phyloP scores from a whole-genome alignment of 2,797 vertebrate genomes.

The Furcifer pardalis region DNA sequence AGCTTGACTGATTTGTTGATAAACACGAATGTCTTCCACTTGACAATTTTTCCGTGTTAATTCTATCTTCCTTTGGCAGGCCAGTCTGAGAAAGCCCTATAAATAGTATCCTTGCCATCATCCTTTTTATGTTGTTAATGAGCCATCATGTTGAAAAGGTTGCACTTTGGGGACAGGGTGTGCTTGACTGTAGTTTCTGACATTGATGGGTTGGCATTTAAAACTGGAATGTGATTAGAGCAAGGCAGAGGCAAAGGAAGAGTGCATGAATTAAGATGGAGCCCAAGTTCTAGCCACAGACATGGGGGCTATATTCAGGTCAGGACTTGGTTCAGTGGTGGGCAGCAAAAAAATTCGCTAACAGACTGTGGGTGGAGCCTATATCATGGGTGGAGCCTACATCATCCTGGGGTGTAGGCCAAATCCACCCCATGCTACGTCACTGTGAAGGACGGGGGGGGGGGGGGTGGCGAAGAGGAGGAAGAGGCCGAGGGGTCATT shows the following conservation, averaged over 20 bases:
- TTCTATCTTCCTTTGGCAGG: slow-evolving; percentile 81
- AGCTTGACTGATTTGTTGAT: slow-evolving; percentile 85
- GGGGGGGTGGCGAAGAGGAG: no score
- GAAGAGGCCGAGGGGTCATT: no score
- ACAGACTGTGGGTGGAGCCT: no score
- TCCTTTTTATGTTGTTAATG: slow-evolving; percentile 84
- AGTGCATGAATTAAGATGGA: not conserved
- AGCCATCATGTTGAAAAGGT: slow-evolving; percentile 78
- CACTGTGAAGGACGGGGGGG: no score
- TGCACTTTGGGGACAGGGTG: slow-evolving; percentile 79
- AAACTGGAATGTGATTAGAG: slow-evolving; percentile 68
- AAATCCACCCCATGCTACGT: no score
- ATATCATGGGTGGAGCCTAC: no score
- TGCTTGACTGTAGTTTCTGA: slow-evolving; percentile 80
- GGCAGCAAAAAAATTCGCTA: no score
- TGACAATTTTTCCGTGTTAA: slow-evolving; percentile 82
- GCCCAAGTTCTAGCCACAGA: not conserved
- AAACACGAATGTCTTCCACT: slow-evolving; percentile 83
- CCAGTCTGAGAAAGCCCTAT: slow-evolving; percentile 77
- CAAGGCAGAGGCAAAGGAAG: slow-evolving; percentile 14
- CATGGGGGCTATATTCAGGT: not conserved
- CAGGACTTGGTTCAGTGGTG: not conserved
- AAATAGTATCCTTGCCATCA: slow-evolving; percentile 81
- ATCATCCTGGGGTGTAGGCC: no score
- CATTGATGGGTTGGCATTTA: slow-evolving; percentile 76